Base-by-base conservation (phyloP, 2,888 invertebrate species). In the Geotrupes spiniger region DNA sequence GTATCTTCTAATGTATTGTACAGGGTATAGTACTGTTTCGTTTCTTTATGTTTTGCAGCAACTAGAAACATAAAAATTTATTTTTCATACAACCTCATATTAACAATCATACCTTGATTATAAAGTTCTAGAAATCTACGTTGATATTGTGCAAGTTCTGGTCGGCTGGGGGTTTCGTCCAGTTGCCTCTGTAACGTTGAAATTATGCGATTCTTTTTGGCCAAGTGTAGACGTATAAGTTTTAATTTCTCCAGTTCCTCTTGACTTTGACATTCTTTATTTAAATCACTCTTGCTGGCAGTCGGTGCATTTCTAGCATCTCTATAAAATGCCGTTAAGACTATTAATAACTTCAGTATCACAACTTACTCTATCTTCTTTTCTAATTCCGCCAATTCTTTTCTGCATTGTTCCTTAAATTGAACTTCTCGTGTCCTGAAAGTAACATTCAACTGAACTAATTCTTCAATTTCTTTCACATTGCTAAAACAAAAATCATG, bases 1-100 rank as follows among this genome's bases (percentile, higher is more conserved):
- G 92, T 91, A 74, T 97, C 96, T 69, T 93, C 89, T 43, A 97
- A 76, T 1, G 94, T 94, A 72, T 99, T 98, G 74, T 95, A 95
- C 52, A 97, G 79, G 29, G 92, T 93, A 71, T 91, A 98, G 77
- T 93, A 96, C 77, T 97, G 95, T 73, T 97, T 97, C 0, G 97
- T 97, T 79, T 98, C 96, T 69, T 90, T 88, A 71, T 97, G 95
- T 65, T 93, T 96, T 17, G 90, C 88, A 53, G 94, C 89, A 66
- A 98, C 94, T 94, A 74, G 51, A 81, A 72, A 49, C 42, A 55
- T 29, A 29, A 29, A 29, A n/a, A n/a, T n/a, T n/a, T n/a, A n/a
- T n/a, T n/a, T n/a, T 29, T 12, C n/a, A 29, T n/a, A n/a, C 10
- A 29, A 29, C 6, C n/a, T 26, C 27, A 26, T 26, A n/a, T 26